Evolutionary conservation across 1,140 invertebrate species (phyloP).

Genomic region (Teleopsis dalmanni): DNA sequence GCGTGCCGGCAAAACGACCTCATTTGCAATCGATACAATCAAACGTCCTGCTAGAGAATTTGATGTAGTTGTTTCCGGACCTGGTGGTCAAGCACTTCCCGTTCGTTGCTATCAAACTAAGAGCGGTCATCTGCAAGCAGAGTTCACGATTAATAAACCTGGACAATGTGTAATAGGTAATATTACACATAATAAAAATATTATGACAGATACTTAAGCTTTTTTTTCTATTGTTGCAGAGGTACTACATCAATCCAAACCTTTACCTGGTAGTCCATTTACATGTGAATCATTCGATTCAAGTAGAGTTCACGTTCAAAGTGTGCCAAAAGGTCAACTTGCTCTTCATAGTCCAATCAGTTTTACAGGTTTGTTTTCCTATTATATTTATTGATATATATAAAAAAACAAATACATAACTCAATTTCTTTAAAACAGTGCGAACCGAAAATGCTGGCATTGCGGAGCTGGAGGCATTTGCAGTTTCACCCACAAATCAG

Average conservation of each 20-base stretch:
- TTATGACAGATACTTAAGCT: neutral
- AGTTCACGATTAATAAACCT: constrained; percentile 78
- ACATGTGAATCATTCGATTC: constrained; percentile 92
- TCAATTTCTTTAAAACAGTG: constrained; percentile 52
- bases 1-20: constrained; percentile 67
- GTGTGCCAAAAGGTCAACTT: constrained; percentile 68
- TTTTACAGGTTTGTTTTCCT: constrained; percentile 61
- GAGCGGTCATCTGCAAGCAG: constrained; percentile 84
- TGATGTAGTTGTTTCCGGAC: constrained; percentile 83
- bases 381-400: neutral
- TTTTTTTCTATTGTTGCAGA: constrained; percentile 48
- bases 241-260: constrained; percentile 84
- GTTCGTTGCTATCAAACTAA: constrained; percentile 93
- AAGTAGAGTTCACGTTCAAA: constrained; percentile 63
- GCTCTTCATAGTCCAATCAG: constrained; percentile 76
- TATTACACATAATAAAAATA: constrained; percentile 8
- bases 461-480: constrained; percentile 82
- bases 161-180: constrained; percentile 59
- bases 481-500: constrained; percentile 81
- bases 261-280: constrained; percentile 91
- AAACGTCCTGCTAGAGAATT: constrained; percentile 80
- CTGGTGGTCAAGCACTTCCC: constrained; percentile 81
- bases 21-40: constrained; percentile 82
- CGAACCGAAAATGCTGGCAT: constrained; percentile 79
- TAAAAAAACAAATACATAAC: neutral